Evolutionary conservation across 2,797 vertebrate genomes (phyloP).

Genomic region (Aselliscus stoliczkanus): DNA sequence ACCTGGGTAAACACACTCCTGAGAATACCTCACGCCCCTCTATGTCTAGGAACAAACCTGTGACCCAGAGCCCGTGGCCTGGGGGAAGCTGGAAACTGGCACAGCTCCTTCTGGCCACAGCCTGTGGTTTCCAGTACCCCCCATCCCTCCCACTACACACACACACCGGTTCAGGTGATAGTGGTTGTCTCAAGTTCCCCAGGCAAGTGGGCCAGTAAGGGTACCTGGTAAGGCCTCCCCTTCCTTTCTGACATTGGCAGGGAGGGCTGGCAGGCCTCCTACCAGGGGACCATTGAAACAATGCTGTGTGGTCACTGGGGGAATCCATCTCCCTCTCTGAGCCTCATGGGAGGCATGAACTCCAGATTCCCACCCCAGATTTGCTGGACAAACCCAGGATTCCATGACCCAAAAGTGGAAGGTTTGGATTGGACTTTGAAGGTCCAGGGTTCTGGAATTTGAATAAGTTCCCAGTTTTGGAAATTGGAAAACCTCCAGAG

Average conservation of each 20-base stretch:
- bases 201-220: not conserved
- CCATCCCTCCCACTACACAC: too few relatives aligned
- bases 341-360: not conserved
- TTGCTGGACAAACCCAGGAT: not conserved
- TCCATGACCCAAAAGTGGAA: rapidly evolving
- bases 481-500: not conserved
- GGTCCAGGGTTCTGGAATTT: not conserved
- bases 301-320: not conserved
- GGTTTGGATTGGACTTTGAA: not conserved
- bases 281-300: not conserved
- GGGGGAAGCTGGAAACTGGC: not conserved
- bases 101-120: not conserved
- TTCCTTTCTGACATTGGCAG: not conserved
- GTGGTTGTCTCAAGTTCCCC: not conserved
- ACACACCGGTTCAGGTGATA: not conserved
- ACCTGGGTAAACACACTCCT: too few relatives aligned
- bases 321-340: not conserved
- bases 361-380: not conserved
- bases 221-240: not conserved
- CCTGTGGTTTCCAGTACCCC: not conserved
- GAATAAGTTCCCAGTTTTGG: not conserved
- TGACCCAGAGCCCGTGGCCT: not conserved
- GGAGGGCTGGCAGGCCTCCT: not conserved
- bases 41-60: not conserved
- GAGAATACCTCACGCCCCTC: not conserved